phyloP scores from a whole-genome alignment of 2,113 vertebrate species.

The Chlorodrepanis virens region DNA sequence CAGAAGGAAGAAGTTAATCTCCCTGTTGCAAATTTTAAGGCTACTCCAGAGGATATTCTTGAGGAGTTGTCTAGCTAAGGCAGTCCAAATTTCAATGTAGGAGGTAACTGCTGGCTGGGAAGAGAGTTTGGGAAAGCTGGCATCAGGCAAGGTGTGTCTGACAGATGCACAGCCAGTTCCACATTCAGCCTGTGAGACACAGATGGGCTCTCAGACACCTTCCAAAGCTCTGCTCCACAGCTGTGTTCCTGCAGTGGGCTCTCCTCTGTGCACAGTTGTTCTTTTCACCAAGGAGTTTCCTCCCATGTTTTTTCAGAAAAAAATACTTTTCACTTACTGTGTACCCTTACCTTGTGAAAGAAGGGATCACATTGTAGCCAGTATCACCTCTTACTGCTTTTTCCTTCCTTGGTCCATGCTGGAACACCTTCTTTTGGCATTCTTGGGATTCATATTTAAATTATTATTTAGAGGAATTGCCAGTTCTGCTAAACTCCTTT shows the following conservation, averaged over 20 bases:
- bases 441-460: background rate
- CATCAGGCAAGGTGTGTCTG: background rate
- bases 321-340: background rate
- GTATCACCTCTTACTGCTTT: background rate
- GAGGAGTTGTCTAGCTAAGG: background rate
- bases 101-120: background rate
- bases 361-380: background rate
- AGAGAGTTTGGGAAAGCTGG: background rate
- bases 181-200: background rate
- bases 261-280: background rate
- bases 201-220: background rate
- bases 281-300: background rate
- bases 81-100: background rate
- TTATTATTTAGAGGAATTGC: background rate
- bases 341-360: background rate
- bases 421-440: background rate
- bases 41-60: background rate
- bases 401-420: background rate
- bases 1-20: background rate
- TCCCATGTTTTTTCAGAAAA: background rate
- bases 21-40: background rate
- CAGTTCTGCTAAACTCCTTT: background rate
- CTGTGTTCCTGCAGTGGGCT: accelerated
- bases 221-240: background rate
- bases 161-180: background rate